Evolutionary conservation across 1,140 invertebrate species (phyloP), one percentile per base, ranked within the genome.

Genomic region (Orchestia grillus): DNA sequence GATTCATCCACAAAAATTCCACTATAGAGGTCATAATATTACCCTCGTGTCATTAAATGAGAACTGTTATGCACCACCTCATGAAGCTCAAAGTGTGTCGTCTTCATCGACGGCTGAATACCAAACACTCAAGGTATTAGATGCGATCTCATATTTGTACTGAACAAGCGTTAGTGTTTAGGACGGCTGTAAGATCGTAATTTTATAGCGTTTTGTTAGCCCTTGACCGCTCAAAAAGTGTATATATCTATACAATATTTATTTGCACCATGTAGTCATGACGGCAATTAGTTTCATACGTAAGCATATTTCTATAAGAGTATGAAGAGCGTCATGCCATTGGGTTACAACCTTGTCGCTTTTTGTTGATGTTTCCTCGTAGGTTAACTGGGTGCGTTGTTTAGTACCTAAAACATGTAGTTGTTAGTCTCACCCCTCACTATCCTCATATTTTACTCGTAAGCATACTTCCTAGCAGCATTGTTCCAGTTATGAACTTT

Each of bases 171-270:
- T 23, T 77, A 77, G 62, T 77, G 11, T 23, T 19, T 77, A 90
- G 88, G 15, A 90, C 11, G 11, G 43, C 23, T 0, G 43, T 90
- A 90, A 42, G 23, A 90, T 42, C 4, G 15, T 90, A 90, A 90
- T 23, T 23, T 90, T 90, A 44, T 90, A 42, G 88, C 43, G 36
- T 90, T 90, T 42, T 90, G 88, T 90, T 90, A 42, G 41, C 88
- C 88, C 88, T 90, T 90, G 88, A 90, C 88, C 88, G 88, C 88
- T 90, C 88, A 90, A 90, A 90, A 90, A 15, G 15, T 90, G 88
- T 90, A 90, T 90, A 90, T 90, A 90, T 90, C 88, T 44, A 11
- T 90, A 90, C 88, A 90, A n/a, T 90, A 42, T 90, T 90, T 44
- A 44, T 90, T 90, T 90, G 88, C 88, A 90, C 88, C 88, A 19